These are phyloP conservation scores for Anoncus sp. DNA, from an alignment of 2,888 invertebrate species.

Conservation along the genomic window DNA sequence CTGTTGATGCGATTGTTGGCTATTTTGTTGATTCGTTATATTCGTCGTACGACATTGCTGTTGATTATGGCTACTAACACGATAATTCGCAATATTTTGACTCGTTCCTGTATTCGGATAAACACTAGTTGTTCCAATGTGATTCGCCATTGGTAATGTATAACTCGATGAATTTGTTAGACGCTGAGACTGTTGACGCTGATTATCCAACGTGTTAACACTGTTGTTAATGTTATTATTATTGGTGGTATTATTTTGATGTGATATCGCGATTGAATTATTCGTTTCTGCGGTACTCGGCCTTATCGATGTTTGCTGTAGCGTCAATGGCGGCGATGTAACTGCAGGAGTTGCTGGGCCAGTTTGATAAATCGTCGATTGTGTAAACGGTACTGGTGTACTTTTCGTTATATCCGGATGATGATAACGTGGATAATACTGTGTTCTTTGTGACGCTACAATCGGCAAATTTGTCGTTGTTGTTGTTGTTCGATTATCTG, in stretches of 20 bases:
- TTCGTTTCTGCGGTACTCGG: slow-evolving; percentile 71
- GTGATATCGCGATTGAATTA: slow-evolving; percentile 57
- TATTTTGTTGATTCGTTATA: slow-evolving; percentile 56
- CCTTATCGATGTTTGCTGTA: slow-evolving; percentile 71
- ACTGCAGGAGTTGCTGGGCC: slow-evolving; percentile 80
- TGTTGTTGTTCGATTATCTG: no score
- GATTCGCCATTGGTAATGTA: slow-evolving; percentile 51
- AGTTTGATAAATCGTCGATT: slow-evolving; percentile 75
- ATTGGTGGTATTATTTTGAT: slow-evolving; percentile 44
- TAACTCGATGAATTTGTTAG: slow-evolving; percentile 66
- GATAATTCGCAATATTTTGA: slow-evolving; percentile 64
- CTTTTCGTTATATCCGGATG: slow-evolving; percentile 80
- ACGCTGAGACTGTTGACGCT: slow-evolving; percentile 70
- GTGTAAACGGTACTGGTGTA: slow-evolving; percentile 77
- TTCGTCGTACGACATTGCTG: slow-evolving; percentile 52
- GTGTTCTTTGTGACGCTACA: slow-evolving; percentile 75
- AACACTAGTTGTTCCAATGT: slow-evolving; percentile 49
- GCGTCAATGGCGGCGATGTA: slow-evolving; percentile 78
- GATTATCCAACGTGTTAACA: slow-evolving; percentile 63
- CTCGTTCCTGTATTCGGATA: slow-evolving; percentile 56
- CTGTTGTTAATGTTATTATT: slow-evolving; percentile 50
- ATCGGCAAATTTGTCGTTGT: slow-evolving; percentile 64
- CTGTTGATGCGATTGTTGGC: slow-evolving; percentile 30
- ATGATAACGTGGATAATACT: slow-evolving; percentile 80
- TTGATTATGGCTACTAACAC: slow-evolving; percentile 63